Percentiles rank a stretch among this genome's conserved stretches.
phyloP scores from a whole-genome alignment of 2,113 vertebrate species.

The Peromyscus polionotus region DNA sequence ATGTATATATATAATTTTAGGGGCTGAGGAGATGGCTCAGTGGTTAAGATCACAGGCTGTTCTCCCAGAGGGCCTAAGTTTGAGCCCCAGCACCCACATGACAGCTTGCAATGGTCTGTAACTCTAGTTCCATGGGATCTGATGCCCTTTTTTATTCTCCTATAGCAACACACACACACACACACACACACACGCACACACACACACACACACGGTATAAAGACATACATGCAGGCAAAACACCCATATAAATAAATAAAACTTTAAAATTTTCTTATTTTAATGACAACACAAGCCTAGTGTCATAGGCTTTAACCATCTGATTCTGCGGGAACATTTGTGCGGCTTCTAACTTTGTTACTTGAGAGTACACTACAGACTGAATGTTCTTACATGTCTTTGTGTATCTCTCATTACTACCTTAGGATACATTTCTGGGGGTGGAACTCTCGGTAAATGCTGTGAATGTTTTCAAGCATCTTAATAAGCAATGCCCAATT shows the following conservation, averaged over 20 bases:
- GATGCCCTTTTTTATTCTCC: not conserved
- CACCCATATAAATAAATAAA: not conserved
- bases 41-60: not conserved
- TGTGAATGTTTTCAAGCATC: constrained; percentile 2
- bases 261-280: not conserved
- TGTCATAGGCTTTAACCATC: constrained; percentile 32
- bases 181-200: not conserved
- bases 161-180: not conserved
- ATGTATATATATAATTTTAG: not conserved
- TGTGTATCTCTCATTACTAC: not conserved
- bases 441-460: not conserved
- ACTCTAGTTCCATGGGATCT: not conserved
- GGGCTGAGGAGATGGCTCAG: not conserved
- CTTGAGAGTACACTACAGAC: not conserved
- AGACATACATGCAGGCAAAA: not conserved
- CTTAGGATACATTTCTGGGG: constrained; percentile 7
- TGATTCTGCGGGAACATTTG: not conserved
- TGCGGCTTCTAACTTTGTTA: not conserved
- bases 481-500: not conserved
- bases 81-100: not conserved
- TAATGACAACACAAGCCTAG: constrained; percentile 41
- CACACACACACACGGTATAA: not conserved
- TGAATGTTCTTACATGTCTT: not conserved
- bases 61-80: not conserved
- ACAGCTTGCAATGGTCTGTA: not conserved